phyloP scores from a whole-genome alignment of 2,797 vertebrate genomes.

The Coregonus sp. region DNA sequence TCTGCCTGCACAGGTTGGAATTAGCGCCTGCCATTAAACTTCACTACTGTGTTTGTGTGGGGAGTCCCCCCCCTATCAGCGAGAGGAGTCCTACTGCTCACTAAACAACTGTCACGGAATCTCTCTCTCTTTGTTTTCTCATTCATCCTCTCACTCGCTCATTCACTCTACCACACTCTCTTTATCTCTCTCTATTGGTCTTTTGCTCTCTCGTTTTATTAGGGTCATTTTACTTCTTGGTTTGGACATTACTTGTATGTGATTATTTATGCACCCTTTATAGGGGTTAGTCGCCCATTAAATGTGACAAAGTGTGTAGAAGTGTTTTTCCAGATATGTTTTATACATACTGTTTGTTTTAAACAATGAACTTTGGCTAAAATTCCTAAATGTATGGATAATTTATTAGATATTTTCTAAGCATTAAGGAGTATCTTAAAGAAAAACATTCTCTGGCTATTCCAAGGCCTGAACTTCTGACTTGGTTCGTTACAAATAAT shows the following conservation, averaged over 20 bases:
- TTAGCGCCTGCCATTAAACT: constrained; percentile 61
- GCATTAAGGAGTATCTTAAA: constrained; percentile 29
- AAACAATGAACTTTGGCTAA: constrained; percentile 2
- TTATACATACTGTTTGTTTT: constrained; percentile 25
- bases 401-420: constrained; percentile 34
- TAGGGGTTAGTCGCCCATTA: constrained; percentile 22
- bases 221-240: constrained; percentile 21
- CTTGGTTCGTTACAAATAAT: constrained; percentile 25
- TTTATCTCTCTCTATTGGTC: background rate
- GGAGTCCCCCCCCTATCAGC: background rate
- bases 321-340: constrained; percentile 32
- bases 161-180: constrained; percentile 6
- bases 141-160: background rate
- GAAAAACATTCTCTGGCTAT: constrained; percentile 28
- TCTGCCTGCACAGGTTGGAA: constrained; percentile 31
- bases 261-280: constrained; percentile 42
- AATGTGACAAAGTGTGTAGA: constrained; percentile 7
- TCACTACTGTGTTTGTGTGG: constrained; percentile 33
- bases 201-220: constrained; percentile 17
- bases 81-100: constrained; percentile 42
- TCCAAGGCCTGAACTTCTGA: background rate
- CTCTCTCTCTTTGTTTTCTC: constrained; percentile 7
- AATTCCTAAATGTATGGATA: constrained; percentile 2
- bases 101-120: constrained; percentile 53
- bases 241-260: constrained; percentile 42